A percentile compares a stretch with the other conserved stretches of the same genome.
These are phyloP conservation scores for Calameuta idolon DNA, from an alignment of 2,888 invertebrate species.

Conservation along the genomic window DNA sequence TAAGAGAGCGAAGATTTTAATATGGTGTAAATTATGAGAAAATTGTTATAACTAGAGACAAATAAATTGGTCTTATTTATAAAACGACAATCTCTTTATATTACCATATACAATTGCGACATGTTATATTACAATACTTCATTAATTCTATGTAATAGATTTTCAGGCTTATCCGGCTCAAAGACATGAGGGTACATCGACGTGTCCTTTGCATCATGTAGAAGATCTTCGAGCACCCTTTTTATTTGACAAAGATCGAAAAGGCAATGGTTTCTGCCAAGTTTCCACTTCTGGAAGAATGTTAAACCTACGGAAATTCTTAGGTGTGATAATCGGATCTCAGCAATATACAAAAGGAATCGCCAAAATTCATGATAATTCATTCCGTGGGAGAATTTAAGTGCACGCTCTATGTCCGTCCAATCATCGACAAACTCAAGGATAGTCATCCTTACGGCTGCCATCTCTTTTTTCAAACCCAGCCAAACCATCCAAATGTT, in stretches of 20 bases:
- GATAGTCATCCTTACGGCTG: conserved; percentile 82
- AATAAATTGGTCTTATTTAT: conserved; percentile 30
- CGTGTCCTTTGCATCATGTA: conserved; percentile 56
- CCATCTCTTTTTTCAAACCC: conserved; percentile 74
- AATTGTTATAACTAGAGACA: conserved; percentile 24
- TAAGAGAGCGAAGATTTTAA: conserved; percentile 10
- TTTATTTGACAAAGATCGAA: conserved; percentile 68
- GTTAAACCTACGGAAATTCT: conserved; percentile 50
- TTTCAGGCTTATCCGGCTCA: neutral
- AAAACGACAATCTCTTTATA: conserved; percentile 13
- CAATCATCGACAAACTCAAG: conserved; percentile 81
- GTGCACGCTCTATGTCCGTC: conserved; percentile 79
- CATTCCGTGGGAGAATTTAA: conserved; percentile 83
- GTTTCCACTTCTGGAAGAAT: conserved; percentile 64
- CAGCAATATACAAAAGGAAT: conserved; percentile 75
- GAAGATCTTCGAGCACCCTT: conserved; percentile 65
- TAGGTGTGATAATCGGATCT: conserved; percentile 71
- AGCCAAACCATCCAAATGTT: conserved; percentile 83
- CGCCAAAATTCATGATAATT: conserved; percentile 78
- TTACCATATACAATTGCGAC: neutral
- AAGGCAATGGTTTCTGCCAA: conserved; percentile 67
- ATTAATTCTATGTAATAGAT: conserved; percentile 38
- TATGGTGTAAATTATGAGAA: conserved; percentile 24
- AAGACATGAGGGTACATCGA: conserved; percentile 33
- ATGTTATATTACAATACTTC: conserved; percentile 20